phyloP scores from a whole-genome alignment of 2,113 vertebrate genomes.

The Malurus elegans region DNA sequence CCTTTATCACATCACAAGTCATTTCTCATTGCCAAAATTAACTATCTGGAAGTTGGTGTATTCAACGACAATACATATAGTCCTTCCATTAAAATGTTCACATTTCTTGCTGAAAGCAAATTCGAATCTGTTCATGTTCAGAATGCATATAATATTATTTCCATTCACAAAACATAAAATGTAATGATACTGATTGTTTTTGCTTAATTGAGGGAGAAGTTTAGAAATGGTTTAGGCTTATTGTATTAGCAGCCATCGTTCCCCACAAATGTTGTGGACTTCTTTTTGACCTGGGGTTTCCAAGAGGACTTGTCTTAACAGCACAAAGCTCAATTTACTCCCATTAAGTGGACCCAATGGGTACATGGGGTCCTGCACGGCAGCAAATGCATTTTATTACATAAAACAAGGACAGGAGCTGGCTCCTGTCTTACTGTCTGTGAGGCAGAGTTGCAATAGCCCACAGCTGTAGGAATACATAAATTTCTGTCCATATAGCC shows the following conservation, averaged over 20 bases:
- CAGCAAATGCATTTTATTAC: neutral
- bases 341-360: neutral
- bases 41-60: neutral
- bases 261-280: neutral
- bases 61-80: neutral
- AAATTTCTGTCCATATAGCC: neutral
- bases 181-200: neutral
- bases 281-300: neutral
- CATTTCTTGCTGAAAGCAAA: neutral
- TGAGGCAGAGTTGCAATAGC: neutral
- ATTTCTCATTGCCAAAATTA: neutral
- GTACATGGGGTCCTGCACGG: neutral
- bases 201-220: neutral
- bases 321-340: neutral
- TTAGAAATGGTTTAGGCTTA: neutral
- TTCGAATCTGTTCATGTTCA: neutral
- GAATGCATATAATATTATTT: neutral
- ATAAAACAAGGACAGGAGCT: neutral
- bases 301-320: neutral
- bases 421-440: neutral
- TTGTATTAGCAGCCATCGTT: neutral
- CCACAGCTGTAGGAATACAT: neutral
- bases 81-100: neutral
- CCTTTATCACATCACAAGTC: neutral
- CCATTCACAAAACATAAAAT: slow-evolving; percentile 9